Percentiles rank a stretch among this genome's conserved stretches.
Evolutionary conservation across 1,140 invertebrate species (phyloP).

Genomic region (Physella acuta): DNA sequence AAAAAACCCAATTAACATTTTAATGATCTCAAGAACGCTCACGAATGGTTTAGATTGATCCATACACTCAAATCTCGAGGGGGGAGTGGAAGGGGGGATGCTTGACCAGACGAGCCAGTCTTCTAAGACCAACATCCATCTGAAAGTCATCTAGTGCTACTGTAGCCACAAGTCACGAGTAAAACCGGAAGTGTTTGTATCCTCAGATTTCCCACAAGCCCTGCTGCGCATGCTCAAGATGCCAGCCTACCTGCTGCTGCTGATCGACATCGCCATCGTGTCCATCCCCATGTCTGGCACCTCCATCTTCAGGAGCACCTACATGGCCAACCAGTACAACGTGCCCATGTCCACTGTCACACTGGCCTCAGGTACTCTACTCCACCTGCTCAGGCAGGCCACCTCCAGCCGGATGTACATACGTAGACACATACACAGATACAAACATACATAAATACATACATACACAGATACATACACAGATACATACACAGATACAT

Average conservation of each 20-base stretch:
- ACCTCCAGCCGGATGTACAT: too few species aligned
- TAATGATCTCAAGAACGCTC: too few species aligned
- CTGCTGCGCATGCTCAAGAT: not conserved
- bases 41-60: too few species aligned
- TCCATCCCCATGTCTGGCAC: conserved; percentile 4
- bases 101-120: too few species aligned
- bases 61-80: too few species aligned
- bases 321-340: conserved; percentile 14
- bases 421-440: too few species aligned
- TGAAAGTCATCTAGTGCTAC: too few species aligned
- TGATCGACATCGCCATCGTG: not conserved
- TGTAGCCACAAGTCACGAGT: too few species aligned
- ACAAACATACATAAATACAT: not conserved
- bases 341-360: conserved; percentile 5
- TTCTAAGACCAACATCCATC: too few species aligned
- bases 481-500: not conserved
- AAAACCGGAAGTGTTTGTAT: too few species aligned
- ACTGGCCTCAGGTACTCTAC: not conserved
- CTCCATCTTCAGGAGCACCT: not conserved
- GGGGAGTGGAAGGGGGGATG: too few species aligned
- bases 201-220: conserved; percentile 11
- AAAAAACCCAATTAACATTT: too few species aligned
- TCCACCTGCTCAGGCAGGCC: not conserved
- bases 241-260: conserved; percentile 2
- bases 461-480: not conserved